A percentile compares a stretch with the other conserved stretches of the same genome.
These are phyloP conservation scores for Pipa parva DNA, from an alignment of 2,113 vertebrate species.

Conservation along the genomic window DNA sequence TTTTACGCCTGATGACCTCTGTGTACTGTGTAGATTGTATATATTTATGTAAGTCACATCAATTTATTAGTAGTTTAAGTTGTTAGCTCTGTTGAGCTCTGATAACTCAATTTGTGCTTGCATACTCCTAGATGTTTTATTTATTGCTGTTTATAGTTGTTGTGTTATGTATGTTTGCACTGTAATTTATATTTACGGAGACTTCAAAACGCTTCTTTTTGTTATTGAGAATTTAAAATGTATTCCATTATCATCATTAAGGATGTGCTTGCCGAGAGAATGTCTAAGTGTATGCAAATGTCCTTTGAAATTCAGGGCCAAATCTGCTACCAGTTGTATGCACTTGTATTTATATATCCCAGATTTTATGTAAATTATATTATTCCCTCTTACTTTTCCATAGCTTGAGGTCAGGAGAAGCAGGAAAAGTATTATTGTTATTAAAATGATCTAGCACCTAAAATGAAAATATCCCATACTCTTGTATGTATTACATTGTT, in stretches of 20 bases:
- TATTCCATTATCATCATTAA: constrained; percentile 1
- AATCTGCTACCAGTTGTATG: constrained; percentile 2
- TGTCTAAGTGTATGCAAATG: constrained; percentile 10
- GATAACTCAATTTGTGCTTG: too few relatives aligned
- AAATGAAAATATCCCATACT: too few relatives aligned
- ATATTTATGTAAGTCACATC: background rate
- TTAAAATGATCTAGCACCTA: too few relatives aligned
- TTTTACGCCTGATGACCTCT: background rate
- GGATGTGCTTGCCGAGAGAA: constrained; percentile 16
- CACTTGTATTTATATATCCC: constrained; percentile 4
- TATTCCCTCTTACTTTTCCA: too few relatives aligned
- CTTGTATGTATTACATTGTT: too few relatives aligned
- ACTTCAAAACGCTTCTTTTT: background rate
- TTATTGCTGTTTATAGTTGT: background rate
- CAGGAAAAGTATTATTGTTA: too few relatives aligned
- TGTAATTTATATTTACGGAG: background rate
- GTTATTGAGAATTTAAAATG: background rate
- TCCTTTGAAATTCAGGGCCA: background rate
- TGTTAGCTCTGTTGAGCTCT: background rate
- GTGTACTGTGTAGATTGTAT: background rate
- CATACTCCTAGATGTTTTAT: background rate
- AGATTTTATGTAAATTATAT: constrained; percentile 12
- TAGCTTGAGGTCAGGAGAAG: too few relatives aligned
- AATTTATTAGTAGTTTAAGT: background rate
- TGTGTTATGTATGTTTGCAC: background rate